Conservation (phyloP, 1,140 invertebrate genomes). For the Drosophila bocqueti region DNA sequence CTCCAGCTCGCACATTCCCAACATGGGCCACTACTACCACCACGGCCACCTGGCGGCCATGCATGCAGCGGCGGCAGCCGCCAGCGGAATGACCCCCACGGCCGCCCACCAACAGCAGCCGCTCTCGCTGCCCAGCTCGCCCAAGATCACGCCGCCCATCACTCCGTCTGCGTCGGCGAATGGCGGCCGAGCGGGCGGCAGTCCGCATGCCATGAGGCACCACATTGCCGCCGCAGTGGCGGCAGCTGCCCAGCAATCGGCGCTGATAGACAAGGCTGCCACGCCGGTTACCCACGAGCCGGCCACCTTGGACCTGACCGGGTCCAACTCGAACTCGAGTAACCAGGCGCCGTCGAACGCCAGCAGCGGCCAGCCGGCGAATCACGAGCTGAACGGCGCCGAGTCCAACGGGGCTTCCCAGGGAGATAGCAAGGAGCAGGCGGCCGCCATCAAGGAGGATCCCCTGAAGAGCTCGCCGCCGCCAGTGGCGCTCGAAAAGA, state of each 20-base stretch:
- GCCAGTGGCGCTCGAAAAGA: constrained; percentile 58
- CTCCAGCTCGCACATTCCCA: constrained; percentile 76
- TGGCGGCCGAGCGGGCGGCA: constrained; percentile 63
- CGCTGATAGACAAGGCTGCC: constrained; percentile 58
- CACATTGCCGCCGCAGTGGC: constrained; percentile 68
- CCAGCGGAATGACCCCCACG: constrained; percentile 65
- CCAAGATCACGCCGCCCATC: constrained; percentile 68
- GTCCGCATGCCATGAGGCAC: constrained; percentile 78
- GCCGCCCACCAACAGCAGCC: constrained; percentile 77
- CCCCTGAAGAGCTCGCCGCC: constrained; percentile 47
- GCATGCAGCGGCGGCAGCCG: constrained; percentile 66
- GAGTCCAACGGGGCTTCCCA: constrained; percentile 67
- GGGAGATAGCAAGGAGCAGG: constrained; percentile 58
- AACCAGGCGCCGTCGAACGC: constrained; percentile 73
- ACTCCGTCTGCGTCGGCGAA: constrained; percentile 38
- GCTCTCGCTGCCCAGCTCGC: constrained; percentile 68
- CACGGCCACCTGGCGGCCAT: constrained; percentile 76
- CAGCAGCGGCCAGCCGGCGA: constrained; percentile 59
- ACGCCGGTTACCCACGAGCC: constrained; percentile 66
- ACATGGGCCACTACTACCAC: constrained; percentile 79
- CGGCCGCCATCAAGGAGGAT: constrained; percentile 52
- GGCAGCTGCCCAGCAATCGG: constrained; percentile 62
- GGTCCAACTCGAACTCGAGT: constrained; percentile 81
- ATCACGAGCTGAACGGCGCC: constrained; percentile 68
- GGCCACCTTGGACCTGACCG: constrained; percentile 78